Evolutionary conservation across 1,140 invertebrate species (phyloP).

Genomic region (Himalopsyche phryganea): DNA sequence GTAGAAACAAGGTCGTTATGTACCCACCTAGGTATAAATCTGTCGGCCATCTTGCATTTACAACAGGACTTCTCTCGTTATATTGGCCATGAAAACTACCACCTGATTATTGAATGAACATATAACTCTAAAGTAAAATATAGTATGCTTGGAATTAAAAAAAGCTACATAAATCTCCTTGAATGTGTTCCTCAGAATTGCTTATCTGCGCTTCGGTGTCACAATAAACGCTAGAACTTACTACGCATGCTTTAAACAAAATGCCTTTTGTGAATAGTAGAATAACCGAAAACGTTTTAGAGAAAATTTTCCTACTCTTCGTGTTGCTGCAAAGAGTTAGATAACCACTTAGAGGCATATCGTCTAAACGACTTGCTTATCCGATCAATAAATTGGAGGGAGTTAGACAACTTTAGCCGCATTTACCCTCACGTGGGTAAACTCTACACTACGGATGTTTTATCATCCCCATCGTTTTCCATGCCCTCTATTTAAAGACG

Average conservation of each 20-base stretch:
- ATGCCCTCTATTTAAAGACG: too few species aligned
- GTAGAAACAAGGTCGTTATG: too few species aligned
- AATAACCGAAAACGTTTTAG: neutral
- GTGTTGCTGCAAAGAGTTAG: slow-evolving; percentile 10
- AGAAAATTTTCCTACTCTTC: neutral
- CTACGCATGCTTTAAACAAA: slow-evolving; percentile 11
- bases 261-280: slow-evolving; percentile 5
- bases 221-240: neutral
- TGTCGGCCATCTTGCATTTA: slow-evolving; percentile 12
- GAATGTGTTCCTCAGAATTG: too few species aligned
- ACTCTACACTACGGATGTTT: too few species aligned
- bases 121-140: too few species aligned
- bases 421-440: slow-evolving; percentile 8
- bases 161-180: too few species aligned
- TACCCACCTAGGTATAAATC: slow-evolving; percentile 7
- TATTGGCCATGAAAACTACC: neutral
- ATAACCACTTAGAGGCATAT: slow-evolving; percentile 9
- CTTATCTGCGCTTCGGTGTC: neutral
- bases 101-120: too few species aligned
- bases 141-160: too few species aligned
- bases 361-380: slow-evolving; percentile 5
- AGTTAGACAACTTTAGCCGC: slow-evolving; percentile 7
- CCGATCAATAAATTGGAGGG: slow-evolving; percentile 7
- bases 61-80: neutral
- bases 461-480: too few species aligned